A percentile compares a stretch with the other conserved stretches of the same genome.
phyloP scores from a whole-genome alignment of 2,888 invertebrate genomes.

The Hyppa rectilinea region DNA sequence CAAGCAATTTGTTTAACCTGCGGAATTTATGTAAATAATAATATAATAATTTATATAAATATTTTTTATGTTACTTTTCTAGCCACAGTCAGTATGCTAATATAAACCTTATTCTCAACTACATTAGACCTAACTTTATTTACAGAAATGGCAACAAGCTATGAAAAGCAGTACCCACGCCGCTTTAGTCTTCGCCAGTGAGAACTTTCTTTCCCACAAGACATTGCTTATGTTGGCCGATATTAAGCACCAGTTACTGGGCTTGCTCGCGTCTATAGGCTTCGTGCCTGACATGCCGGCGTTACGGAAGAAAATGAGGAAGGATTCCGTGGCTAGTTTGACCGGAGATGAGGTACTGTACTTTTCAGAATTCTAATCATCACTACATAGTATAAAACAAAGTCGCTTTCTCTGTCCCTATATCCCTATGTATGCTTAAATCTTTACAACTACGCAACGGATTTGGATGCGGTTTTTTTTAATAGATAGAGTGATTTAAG shows the following conservation, averaged over 20 bases:
- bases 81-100: neutral
- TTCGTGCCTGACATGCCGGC: slow-evolving; percentile 93
- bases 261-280: slow-evolving; percentile 94
- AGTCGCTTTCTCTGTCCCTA: no score
- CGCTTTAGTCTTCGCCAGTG: slow-evolving; percentile 94
- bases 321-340: slow-evolving; percentile 92
- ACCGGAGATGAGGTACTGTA: slow-evolving; percentile 91
- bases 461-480: no score
- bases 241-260: slow-evolving; percentile 95
- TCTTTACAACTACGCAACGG: no score
- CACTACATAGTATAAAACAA: no score
- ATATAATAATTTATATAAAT: no score
- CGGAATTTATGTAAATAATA: no score
- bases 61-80: no score
- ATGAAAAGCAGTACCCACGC: slow-evolving; percentile 92
- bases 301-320: slow-evolving; percentile 87
- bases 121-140: slow-evolving; percentile 1
- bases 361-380: no score
- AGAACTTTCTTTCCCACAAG: slow-evolving; percentile 95
- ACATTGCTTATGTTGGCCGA: slow-evolving; percentile 96
- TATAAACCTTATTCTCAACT: neutral
- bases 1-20: no score
- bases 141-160: slow-evolving; percentile 95
- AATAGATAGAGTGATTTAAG: no score
- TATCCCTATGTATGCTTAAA: no score